These are phyloP conservation scores for Caerostris darwini DNA, from an alignment of 1,140 invertebrate species.

Conservation along the genomic window DNA sequence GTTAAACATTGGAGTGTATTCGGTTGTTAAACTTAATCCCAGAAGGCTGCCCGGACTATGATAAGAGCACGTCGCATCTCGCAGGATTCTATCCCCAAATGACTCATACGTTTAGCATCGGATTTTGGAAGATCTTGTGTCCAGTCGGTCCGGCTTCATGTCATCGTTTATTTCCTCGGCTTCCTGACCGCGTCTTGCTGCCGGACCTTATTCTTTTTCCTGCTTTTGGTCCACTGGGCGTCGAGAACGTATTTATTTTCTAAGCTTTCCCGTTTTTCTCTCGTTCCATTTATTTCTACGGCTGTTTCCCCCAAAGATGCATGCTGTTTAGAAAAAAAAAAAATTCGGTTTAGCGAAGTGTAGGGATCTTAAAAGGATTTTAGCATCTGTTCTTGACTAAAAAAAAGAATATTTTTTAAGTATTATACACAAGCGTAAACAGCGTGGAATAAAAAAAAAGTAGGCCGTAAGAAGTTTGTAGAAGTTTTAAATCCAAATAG, in stretches of 20 bases:
- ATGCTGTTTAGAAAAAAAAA: not conserved
- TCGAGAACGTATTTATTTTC: not conserved
- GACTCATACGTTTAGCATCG: conserved; percentile 8
- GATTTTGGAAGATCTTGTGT: not conserved
- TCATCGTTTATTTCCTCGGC: conserved; percentile 11
- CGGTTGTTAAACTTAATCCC: not conserved
- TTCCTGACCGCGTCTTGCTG: not conserved
- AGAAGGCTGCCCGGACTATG: not conserved
- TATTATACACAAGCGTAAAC: not conserved
- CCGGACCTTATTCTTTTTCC: not conserved
- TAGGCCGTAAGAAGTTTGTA: not conserved
- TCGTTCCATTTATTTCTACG: not conserved
- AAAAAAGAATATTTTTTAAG: not conserved
- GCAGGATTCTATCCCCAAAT: not conserved
- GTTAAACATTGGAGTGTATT: not conserved
- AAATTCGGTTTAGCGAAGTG: not conserved
- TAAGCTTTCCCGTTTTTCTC: not conserved
- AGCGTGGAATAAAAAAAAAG: not conserved
- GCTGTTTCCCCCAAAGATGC: not conserved
- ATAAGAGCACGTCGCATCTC: not conserved
- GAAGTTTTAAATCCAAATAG: not conserved
- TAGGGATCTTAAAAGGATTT: not conserved
- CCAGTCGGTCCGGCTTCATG: not conserved
- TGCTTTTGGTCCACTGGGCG: not conserved
- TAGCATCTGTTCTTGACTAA: not conserved